Evolutionary conservation across 2,888 invertebrate genomes (phyloP).

Genomic region (Drosophila picticornis): DNA sequence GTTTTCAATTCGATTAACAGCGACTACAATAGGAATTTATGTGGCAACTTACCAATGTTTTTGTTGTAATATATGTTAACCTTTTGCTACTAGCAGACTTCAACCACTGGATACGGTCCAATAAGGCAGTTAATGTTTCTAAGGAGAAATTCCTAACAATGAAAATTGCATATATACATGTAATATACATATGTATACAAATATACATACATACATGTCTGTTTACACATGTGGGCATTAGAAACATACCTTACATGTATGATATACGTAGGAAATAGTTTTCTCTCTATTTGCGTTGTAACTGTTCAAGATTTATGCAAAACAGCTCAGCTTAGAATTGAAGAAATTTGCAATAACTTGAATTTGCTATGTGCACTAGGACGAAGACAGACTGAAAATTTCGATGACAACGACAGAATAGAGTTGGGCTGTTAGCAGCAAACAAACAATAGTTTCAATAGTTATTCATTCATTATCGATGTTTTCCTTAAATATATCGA

Average conservation of each 20-base stretch:
- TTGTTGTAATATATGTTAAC: background rate
- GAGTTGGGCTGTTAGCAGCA: background rate
- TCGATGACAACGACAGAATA: slow-evolving; percentile 58
- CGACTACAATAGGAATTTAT: background rate
- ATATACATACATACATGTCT: background rate
- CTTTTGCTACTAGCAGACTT: background rate
- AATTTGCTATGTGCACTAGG: slow-evolving; percentile 61
- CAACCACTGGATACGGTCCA: background rate
- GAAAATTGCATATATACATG: slow-evolving; percentile 9
- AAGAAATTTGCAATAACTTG: slow-evolving; percentile 55
- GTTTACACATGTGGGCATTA: slow-evolving; percentile 3
- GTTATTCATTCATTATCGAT: background rate
- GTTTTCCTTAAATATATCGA: background rate
- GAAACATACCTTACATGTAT: background rate
- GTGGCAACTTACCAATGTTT: slow-evolving; percentile 30
- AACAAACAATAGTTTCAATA: background rate
- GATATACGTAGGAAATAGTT: slow-evolving; percentile 18
- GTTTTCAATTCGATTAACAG: background rate
- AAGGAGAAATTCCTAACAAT: slow-evolving; percentile 1
- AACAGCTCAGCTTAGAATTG: slow-evolving; percentile 9
- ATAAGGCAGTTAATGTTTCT: background rate
- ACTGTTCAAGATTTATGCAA: slow-evolving; percentile 10
- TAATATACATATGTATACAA: background rate
- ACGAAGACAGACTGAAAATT: slow-evolving; percentile 62
- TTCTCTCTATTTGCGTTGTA: background rate